Evolutionary conservation across 2,113 vertebrate genomes (phyloP), one percentile per base, ranked within the genome.

Genomic region (Callocephalon fimbriatum): DNA sequence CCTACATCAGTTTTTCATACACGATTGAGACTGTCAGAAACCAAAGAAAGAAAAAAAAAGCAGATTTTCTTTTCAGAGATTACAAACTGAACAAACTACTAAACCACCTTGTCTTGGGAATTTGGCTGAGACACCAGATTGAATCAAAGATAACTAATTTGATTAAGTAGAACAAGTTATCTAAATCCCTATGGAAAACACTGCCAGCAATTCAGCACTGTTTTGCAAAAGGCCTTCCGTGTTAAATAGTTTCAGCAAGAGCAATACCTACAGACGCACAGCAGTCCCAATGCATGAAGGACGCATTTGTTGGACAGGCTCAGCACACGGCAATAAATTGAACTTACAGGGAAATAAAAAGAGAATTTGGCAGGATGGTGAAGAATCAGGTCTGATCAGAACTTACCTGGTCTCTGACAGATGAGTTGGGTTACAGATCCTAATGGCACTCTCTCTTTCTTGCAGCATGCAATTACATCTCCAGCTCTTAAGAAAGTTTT

Each of bases 121-220:
- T 94, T 93, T 94, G 93, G 45, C 77, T 90, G 87, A 58, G 82
- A 91, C 25, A 73, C 15, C n/a, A 79, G 74, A 87, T 61, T 76
- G 73, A 94, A 76, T 85, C 48, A 73, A 85, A 97, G 95, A 87
- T 40, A 94, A 86, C 87, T 96, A 85, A 96, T 92, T 88, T 93
- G 85, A 97, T 96, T 90, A 95, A 90, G 78, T 56, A 92, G 95
- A 95, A 95, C 94, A 90, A 94, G 70, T 88, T 85, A 50, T 65
- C 81, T 90, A 94, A 96, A 96, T 90, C 81, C 81, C 70, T 58
- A 1, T 16, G 37, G 61, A 87, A 89, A 96, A 61, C 68, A 91
- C 61, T 0, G 1, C 44, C 95, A 95, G 76, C 84, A 77, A 81
- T 58, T 93, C 66, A 1, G 51, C 31, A 26, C 25, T 59, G 65